A percentile compares a stretch with the other conserved stretches of the same genome.
phyloP scores from a whole-genome alignment of 2,888 invertebrate genomes.

The Clitarchus hookeri region DNA sequence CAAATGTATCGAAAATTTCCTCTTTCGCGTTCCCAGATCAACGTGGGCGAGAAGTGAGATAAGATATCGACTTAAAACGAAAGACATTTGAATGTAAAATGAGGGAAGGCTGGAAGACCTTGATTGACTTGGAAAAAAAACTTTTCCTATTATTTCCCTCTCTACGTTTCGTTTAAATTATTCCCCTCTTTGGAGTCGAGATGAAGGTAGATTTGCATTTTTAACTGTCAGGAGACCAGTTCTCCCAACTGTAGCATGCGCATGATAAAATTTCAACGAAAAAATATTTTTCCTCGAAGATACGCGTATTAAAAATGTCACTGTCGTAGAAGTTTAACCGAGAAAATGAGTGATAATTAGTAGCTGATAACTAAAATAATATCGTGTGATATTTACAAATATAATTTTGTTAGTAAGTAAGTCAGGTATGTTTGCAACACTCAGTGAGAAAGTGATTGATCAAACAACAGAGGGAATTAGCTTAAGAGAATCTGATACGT shows the following conservation, averaged over 20 bases:
- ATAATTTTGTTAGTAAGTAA: no score
- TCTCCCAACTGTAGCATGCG: neutral
- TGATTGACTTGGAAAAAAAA: neutral
- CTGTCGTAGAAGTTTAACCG: no score
- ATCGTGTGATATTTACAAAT: no score
- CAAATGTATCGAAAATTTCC: neutral
- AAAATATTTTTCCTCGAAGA: neutral
- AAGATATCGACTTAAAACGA: slow-evolving; percentile 6
- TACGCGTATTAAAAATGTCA: neutral
- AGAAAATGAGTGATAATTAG: no score
- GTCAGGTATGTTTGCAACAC: no score
- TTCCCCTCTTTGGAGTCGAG: neutral
- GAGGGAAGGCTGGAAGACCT: neutral
- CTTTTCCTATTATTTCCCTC: slow-evolving; percentile 7
- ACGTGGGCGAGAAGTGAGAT: neutral
- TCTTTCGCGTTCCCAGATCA: neutral
- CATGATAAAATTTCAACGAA: neutral
- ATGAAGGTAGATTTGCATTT: neutral
- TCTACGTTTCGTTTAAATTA: slow-evolving; percentile 3
- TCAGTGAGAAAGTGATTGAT: no score
- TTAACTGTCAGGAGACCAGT: neutral
- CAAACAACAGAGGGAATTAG: no score
- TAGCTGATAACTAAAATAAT: no score
- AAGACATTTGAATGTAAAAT: neutral
- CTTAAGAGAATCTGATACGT: no score